A percentile compares a stretch with the other conserved stretches of the same genome.
Conservation (phyloP, 2,888 invertebrate species). For the Taphrorychus bicolor region DNA sequence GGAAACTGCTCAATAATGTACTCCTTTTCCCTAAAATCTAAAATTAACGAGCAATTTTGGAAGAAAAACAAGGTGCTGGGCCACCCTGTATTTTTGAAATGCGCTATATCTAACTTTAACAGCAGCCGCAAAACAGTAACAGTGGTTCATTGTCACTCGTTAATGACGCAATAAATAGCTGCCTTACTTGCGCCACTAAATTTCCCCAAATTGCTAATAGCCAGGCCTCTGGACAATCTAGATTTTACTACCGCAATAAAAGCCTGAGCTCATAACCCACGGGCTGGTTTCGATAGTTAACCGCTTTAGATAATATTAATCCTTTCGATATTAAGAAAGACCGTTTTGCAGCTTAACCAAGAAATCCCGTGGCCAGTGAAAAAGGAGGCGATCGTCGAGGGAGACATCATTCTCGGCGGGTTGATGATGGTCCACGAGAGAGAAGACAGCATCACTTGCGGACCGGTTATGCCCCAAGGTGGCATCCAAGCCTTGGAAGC, state of each 20-base stretch:
- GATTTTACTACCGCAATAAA: not conserved
- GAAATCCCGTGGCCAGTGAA: slow-evolving; percentile 78
- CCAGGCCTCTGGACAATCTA: not conserved
- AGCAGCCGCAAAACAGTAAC: not conserved
- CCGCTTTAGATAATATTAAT: not conserved
- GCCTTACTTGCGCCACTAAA: not conserved
- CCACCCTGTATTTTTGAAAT: not conserved
- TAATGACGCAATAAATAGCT: slow-evolving; percentile 2
- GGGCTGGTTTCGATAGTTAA: not conserved
- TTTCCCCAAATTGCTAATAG: slow-evolving; percentile 5
- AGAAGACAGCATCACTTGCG: slow-evolving; percentile 86
- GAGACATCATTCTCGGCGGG: slow-evolving; percentile 83
- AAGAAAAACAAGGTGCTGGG: not conserved
- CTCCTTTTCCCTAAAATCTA: no score
- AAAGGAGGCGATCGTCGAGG: slow-evolving; percentile 85
- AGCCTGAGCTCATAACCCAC: not conserved
- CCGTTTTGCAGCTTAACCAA: slow-evolving; percentile 9
- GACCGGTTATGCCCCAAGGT: slow-evolving; percentile 94
- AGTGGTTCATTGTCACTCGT: not conserved
- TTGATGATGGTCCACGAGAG: slow-evolving; percentile 96
- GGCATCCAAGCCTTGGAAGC: slow-evolving; percentile 88
- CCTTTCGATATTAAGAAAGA: no score
- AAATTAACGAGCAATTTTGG: not conserved
- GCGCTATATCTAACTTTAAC: not conserved
- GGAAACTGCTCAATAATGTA: no score